Conservation (phyloP, 37 sponge, comb jelly and placozoan species). For the Corticium candelabrum region DNA sequence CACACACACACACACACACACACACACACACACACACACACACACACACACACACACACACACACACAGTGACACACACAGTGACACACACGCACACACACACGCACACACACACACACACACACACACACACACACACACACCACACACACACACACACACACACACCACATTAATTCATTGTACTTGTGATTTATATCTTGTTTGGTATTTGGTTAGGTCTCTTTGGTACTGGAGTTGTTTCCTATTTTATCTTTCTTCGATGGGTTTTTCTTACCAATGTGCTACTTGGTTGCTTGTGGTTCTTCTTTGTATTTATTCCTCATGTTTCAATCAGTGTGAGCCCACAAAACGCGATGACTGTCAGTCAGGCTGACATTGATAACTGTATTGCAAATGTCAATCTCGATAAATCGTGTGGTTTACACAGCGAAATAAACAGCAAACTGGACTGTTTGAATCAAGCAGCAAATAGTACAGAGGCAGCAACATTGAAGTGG, state of each 20-base stretch:
- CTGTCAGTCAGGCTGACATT: background rate
- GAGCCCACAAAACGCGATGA: background rate
- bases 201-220: no score
- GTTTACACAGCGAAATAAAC: background rate
- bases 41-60: no score
- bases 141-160: no score
- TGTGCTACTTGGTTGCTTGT: conserved; percentile 39
- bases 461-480: background rate
- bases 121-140: no score
- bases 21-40: no score
- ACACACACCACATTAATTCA: background rate
- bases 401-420: background rate
- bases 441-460: no score
- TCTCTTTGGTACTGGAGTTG: conserved; percentile 76
- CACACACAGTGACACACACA: no score
- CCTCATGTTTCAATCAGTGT: conserved; percentile 37
- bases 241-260: conserved; percentile 88
- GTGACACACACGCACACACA: no score
- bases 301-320: conserved; percentile 53
- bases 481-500: background rate
- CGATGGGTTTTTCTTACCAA: conserved; percentile 79
- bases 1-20: no score
- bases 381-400: background rate
- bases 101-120: no score
- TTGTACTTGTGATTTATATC: background rate